A percentile compares a stretch with the other conserved stretches of the same genome.
Conservation (phyloP, 2,797 vertebrate species). For the Gorsachius magnificus region DNA sequence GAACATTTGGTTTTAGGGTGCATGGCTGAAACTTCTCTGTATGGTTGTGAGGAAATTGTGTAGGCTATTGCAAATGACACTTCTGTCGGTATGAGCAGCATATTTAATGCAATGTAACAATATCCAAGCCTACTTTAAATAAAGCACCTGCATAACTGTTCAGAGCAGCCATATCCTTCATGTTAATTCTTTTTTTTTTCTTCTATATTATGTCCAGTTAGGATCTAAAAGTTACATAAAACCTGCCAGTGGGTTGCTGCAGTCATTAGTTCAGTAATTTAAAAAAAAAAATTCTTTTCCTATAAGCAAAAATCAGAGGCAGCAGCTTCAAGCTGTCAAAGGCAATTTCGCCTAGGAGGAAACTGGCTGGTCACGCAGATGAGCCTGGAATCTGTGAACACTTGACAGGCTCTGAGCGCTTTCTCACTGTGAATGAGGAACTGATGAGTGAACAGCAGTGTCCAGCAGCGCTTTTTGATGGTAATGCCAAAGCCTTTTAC, state of each 20-base stretch:
- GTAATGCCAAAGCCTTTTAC: constrained; percentile 6
- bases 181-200: not conserved
- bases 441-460: constrained; percentile 43
- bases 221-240: not conserved
- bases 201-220: not conserved
- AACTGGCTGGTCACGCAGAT: not conserved
- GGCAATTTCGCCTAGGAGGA: constrained; percentile 19
- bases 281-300: not conserved
- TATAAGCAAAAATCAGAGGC: constrained; percentile 26
- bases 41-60: not conserved
- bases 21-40: not conserved
- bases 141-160: not conserved
- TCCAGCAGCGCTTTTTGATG: not conserved
- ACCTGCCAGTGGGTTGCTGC: not conserved
- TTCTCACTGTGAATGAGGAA: not conserved
- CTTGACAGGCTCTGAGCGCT: not conserved
- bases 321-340: constrained; percentile 42
- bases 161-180: not conserved
- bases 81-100: not conserved
- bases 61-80: constrained; percentile 12
- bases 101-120: not conserved
- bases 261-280: not conserved
- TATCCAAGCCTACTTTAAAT: not conserved
- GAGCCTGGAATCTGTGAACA: not conserved
- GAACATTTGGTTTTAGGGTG: not conserved